Percentiles rank a stretch among this genome's conserved stretches.
phyloP scores from a whole-genome alignment of 2,797 vertebrate species.

The Anguilla pacifica region DNA sequence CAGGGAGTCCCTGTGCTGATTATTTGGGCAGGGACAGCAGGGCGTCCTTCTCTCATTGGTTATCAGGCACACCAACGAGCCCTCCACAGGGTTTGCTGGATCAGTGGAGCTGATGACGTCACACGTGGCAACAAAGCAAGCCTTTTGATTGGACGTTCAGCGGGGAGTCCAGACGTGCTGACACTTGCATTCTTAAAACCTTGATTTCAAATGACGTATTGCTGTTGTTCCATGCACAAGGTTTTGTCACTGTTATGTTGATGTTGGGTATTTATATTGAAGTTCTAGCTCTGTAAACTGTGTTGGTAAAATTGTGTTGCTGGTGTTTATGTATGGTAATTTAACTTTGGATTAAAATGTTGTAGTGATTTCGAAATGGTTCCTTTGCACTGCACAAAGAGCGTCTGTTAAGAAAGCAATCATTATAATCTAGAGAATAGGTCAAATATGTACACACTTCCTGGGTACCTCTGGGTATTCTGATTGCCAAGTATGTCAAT shows the following conservation, averaged over 20 bases:
- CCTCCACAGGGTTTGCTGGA: not conserved
- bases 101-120: not conserved
- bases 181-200: not conserved
- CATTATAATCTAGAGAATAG: not conserved
- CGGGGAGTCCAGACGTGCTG: not conserved
- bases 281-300: not conserved
- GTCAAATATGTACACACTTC: not conserved
- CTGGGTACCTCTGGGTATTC: not conserved
- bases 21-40: not conserved
- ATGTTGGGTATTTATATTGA: not conserved
- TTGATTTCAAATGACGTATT: not conserved
- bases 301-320: not conserved
- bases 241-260: not conserved
- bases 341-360: not conserved
- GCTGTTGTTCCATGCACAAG: not conserved
- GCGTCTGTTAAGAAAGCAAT: not conserved
- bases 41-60: not conserved
- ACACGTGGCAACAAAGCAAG: not conserved
- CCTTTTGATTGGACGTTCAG: not conserved
- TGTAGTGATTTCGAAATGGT: not conserved
- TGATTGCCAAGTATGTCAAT: not conserved
- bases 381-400: not conserved
- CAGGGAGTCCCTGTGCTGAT: not conserved
- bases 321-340: not conserved
- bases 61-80: not conserved